Conservation (phyloP, 2,888 invertebrate genomes). For the Papilio gigon region DNA sequence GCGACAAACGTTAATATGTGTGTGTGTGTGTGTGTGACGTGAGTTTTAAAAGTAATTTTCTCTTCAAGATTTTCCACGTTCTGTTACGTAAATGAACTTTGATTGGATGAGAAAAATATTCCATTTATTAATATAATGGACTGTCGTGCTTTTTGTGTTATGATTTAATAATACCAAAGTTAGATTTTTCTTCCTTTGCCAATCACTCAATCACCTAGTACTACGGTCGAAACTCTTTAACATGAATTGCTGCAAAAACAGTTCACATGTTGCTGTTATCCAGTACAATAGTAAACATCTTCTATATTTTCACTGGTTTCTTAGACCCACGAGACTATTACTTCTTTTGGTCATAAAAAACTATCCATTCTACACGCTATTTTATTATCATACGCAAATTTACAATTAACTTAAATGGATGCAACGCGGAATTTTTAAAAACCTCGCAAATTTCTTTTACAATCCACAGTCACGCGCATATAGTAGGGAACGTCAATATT, state of each 20-base stretch:
- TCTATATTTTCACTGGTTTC: background rate
- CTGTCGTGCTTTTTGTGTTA: background rate
- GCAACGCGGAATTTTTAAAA: background rate
- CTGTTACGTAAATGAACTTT: background rate
- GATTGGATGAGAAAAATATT: background rate
- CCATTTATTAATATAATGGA: no score
- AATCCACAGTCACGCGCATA: background rate
- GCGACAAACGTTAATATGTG: background rate
- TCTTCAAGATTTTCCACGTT: constrained; percentile 9
- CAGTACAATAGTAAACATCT: background rate
- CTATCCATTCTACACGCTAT: background rate
- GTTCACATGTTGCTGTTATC: background rate
- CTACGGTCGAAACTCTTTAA: background rate
- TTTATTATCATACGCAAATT: background rate
- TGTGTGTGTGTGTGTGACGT: no score
- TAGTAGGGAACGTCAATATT: constrained; percentile 19
- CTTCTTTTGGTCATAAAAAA: background rate
- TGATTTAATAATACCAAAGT: background rate
- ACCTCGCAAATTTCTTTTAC: background rate
- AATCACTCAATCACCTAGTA: no score
- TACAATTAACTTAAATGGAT: background rate
- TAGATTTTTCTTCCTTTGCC: no score
- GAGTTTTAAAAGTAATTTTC: constrained; percentile 1
- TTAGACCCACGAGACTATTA: background rate
- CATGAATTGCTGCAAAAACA: no score